phyloP scores from a whole-genome alignment of 2,888 invertebrate genomes.

The Ctena decussata region DNA sequence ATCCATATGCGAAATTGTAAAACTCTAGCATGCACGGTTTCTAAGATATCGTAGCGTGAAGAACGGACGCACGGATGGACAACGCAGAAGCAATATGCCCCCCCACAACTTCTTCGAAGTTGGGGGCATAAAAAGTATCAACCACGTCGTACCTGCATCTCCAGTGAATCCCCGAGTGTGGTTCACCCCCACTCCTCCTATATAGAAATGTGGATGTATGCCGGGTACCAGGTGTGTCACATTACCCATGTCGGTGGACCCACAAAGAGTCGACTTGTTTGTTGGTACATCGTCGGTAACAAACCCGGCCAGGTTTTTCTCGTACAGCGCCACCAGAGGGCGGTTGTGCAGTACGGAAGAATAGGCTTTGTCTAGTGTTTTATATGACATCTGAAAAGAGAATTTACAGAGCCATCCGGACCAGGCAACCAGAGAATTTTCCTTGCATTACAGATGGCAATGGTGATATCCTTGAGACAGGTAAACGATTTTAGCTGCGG shows the following conservation, averaged over 20 bases:
- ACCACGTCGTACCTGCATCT: conserved; percentile 72
- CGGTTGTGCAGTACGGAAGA: conserved; percentile 47
- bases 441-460: no score
- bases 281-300: conserved; percentile 10
- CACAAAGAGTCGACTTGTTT: neutral
- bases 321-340: conserved; percentile 31
- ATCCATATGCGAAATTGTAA: no score
- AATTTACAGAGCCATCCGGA: no score
- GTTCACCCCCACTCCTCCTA: conserved; percentile 73
- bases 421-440: no score
- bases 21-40: no score
- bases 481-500: no score
- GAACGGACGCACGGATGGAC: no score
- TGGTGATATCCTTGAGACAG: no score
- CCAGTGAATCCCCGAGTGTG: conserved; percentile 77
- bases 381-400: neutral
- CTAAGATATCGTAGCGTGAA: no score
- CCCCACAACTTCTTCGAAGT: no score
- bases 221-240: conserved; percentile 79
- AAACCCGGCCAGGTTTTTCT: conserved; percentile 33
- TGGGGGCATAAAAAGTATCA: no score
- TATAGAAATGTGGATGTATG: conserved; percentile 77
- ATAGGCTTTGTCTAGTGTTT: conserved; percentile 14
- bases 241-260: conserved; percentile 83
- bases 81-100: no score